Conservation (phyloP, 2,797 vertebrate species). For the Hirundo rustica region DNA sequence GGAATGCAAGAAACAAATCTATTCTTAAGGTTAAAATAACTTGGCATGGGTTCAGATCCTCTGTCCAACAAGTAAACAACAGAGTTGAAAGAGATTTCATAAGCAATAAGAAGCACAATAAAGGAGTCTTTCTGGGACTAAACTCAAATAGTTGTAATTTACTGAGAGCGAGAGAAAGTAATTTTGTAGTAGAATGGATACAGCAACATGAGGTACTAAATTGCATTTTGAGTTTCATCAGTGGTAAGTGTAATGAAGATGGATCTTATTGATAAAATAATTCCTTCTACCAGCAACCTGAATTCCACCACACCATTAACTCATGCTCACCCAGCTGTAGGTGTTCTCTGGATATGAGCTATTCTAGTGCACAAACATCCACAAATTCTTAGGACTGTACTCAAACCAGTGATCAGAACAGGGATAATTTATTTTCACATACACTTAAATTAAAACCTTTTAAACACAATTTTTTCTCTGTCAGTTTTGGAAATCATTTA, state of each 20-base stretch:
- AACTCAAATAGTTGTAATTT: background rate
- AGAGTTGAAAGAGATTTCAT: background rate
- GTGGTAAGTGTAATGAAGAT: background rate
- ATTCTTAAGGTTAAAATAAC: background rate
- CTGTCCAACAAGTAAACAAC: background rate
- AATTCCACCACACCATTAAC: background rate
- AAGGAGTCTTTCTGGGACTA: background rate
- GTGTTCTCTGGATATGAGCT: background rate
- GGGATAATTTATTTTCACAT: background rate
- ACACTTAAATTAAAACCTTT: constrained; percentile 19
- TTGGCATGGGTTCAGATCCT: background rate
- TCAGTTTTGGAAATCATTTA: constrained; percentile 66
- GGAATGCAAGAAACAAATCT: background rate
- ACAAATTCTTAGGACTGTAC: background rate
- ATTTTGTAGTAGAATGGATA: background rate
- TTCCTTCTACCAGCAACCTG: background rate
- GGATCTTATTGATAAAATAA: background rate
- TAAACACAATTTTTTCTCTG: background rate
- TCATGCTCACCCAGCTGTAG: background rate
- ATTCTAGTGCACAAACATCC: background rate
- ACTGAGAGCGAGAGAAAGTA: background rate
- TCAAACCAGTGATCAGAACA: background rate
- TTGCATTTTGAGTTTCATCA: background rate
- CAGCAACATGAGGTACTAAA: background rate
- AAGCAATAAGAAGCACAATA: background rate